Percentiles rank a stretch among this genome's conserved stretches.
Evolutionary conservation across 2,797 vertebrate species (phyloP).

Genomic region (Platalea minor): DNA sequence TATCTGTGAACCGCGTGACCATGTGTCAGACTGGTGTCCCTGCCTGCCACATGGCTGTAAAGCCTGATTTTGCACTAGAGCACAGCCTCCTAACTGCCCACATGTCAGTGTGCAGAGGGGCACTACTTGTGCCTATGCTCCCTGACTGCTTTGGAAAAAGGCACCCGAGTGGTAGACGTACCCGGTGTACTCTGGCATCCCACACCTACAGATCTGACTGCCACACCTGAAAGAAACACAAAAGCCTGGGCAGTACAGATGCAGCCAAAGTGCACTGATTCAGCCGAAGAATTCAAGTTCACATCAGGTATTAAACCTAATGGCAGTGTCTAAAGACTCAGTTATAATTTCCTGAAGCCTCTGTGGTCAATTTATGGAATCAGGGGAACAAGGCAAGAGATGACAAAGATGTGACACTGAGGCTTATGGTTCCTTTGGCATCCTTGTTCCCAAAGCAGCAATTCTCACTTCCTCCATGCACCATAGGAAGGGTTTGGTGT

Average conservation of each 20-base stretch:
- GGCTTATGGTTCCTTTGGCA: neutral
- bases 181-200: fast-evolving
- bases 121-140: neutral
- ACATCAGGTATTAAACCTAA: neutral
- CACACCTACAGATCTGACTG: too few relatives aligned
- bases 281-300: neutral
- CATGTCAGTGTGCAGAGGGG: neutral
- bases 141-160: neutral
- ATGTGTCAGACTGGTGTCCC: fast-evolving
- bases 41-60: neutral
- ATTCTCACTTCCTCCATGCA: neutral
- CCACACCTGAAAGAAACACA: neutral
- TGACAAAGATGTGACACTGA: neutral
- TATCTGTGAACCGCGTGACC: neutral
- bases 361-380: neutral
- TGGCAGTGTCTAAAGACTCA: neutral
- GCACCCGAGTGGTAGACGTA: neutral
- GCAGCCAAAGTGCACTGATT: neutral
- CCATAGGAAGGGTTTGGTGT: fast-evolving
- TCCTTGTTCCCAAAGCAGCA: neutral
- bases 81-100: neutral
- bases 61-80: neutral
- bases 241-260: neutral
- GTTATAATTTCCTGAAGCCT: neutral
- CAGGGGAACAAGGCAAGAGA: neutral